phyloP scores from a whole-genome alignment of 2,888 invertebrate species.

The Orchesella flavescens region DNA sequence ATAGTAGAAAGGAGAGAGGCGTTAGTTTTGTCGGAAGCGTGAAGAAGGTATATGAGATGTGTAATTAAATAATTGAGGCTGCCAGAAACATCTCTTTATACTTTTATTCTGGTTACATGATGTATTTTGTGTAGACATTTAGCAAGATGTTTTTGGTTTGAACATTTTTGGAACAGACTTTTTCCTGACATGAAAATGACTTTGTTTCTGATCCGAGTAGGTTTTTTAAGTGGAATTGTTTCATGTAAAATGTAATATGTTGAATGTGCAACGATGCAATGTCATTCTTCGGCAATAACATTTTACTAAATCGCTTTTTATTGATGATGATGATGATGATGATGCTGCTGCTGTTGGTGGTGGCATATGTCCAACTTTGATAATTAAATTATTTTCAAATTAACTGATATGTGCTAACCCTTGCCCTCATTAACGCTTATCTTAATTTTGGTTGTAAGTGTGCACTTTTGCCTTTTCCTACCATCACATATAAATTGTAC shows the following conservation, averaged over 20 bases:
- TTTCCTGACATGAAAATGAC: too few relatives aligned
- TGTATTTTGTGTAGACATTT: too few relatives aligned
- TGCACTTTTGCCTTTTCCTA: background rate
- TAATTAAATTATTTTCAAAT: constrained; percentile 63
- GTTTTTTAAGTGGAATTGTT: too few relatives aligned
- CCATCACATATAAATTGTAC: background rate
- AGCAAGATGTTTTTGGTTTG: too few relatives aligned
- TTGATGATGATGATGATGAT: background rate
- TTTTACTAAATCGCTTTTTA: background rate
- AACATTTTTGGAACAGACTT: too few relatives aligned
- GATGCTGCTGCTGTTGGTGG: background rate
- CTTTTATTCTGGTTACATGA: constrained; percentile 39
- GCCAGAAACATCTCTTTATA: constrained; percentile 51
- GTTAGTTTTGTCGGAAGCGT: constrained; percentile 57
- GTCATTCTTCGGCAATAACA: constrained; percentile 8
- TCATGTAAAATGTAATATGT: too few relatives aligned
- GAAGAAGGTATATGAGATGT: constrained; percentile 60
- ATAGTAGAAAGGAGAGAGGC: constrained; percentile 20
- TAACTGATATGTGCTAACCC: constrained; percentile 63
- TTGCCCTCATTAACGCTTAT: constrained; percentile 63
- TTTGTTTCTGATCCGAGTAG: too few relatives aligned
- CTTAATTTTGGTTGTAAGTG: constrained; percentile 25
- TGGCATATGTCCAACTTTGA: constrained; percentile 48
- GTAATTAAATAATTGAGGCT: constrained; percentile 63
- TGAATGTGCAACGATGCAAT: too few relatives aligned